Percentiles rank a stretch among this genome's conserved stretches.
These are phyloP conservation scores for Agrochola lychnidis DNA, from an alignment of 2,888 invertebrate species.

Conservation along the genomic window DNA sequence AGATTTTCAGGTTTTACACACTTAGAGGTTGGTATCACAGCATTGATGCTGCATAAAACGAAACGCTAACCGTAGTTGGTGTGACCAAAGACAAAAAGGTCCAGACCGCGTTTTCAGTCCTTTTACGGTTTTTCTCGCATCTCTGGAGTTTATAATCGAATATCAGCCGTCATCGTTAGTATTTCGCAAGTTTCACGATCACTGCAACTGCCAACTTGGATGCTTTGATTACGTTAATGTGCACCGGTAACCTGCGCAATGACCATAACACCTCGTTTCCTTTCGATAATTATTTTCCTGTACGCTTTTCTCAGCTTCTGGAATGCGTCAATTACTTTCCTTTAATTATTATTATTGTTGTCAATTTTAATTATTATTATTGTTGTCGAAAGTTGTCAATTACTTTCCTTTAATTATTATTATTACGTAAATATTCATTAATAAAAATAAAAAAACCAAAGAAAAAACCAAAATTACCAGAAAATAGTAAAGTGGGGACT, in stretches of 20 bases:
- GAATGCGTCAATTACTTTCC: background rate
- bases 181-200: slow-evolving; percentile 5
- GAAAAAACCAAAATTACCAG: too few species aligned
- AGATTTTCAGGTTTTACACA: background rate
- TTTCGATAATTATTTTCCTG: slow-evolving; percentile 23
- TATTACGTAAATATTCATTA: background rate
- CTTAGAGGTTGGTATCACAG: background rate
- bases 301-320: background rate
- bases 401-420: background rate
- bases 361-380: too few species aligned
- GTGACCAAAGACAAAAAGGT: background rate
- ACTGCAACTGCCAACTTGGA: slow-evolving; percentile 7
- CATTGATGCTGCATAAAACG: background rate
- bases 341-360: background rate
- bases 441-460: too few species aligned
- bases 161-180: background rate
- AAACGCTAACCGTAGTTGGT: background rate
- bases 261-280: slow-evolving; percentile 30
- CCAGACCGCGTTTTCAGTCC: background rate
- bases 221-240: slow-evolving; percentile 11
- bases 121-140: slow-evolving; percentile 5
- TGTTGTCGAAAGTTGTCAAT: too few species aligned
- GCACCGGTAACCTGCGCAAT: background rate
- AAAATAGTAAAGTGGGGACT: background rate
- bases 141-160: background rate